These are phyloP conservation scores for Sarotherodon lohbergeri DNA, from an alignment of 2,113 vertebrate species.

Conservation along the genomic window DNA sequence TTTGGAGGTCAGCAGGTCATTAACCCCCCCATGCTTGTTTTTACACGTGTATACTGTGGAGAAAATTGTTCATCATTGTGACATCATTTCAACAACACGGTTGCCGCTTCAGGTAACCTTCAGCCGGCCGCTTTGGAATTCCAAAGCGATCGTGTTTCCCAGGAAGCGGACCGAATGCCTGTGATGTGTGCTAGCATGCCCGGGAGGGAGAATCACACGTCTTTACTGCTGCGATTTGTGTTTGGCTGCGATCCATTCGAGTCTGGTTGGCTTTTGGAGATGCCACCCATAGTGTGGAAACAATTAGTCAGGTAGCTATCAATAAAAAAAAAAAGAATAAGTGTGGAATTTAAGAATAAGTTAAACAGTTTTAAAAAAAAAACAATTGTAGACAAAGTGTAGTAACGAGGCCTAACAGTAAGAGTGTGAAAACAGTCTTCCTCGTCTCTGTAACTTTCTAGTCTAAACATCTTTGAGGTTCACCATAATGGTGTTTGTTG, in stretches of 20 bases:
- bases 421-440: neutral
- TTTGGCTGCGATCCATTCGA: neutral
- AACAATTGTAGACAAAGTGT: neutral
- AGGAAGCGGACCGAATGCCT: slow-evolving; percentile 8
- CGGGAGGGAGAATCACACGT: neutral
- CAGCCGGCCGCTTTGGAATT: slow-evolving; percentile 15
- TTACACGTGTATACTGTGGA: neutral
- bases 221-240: neutral
- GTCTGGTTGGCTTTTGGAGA: neutral
- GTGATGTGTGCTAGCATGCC: slow-evolving; percentile 34
- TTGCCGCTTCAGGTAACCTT: slow-evolving; percentile 21
- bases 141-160: slow-evolving; percentile 32
- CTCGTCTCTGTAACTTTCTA: neutral
- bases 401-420: neutral
- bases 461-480: neutral
- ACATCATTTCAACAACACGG: neutral
- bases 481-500: neutral
- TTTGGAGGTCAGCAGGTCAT: neutral
- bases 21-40: neutral
- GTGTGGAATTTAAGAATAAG: neutral
- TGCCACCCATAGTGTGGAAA: neutral
- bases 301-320: neutral
- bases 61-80: neutral
- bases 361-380: neutral
- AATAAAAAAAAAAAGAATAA: neutral